These are phyloP conservation scores for Disparrhopalites patrizii DNA, from an alignment of 2,888 invertebrate genomes.

Conservation along the genomic window DNA sequence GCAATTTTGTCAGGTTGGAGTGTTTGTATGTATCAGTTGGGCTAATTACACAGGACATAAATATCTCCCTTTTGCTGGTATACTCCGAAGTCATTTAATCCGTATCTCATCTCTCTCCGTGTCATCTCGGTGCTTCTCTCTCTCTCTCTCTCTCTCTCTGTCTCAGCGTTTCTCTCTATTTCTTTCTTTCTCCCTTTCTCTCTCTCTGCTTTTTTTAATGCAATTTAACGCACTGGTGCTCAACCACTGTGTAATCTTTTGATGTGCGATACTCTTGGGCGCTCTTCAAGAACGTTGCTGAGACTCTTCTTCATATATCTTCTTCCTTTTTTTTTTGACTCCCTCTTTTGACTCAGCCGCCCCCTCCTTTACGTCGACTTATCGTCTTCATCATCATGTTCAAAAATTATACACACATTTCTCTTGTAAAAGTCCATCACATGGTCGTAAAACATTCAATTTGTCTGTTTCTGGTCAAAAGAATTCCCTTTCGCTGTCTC, in stretches of 20 bases:
- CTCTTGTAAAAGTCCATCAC: conserved; percentile 5
- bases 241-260: conserved; percentile 24
- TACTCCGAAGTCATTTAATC: conserved; percentile 29
- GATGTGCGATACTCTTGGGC: conserved; percentile 34
- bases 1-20: neutral
- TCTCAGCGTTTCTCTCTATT: too few species aligned
- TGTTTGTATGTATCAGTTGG: conserved; percentile 1
- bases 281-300: conserved; percentile 33
- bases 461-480: neutral
- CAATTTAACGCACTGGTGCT: conserved; percentile 37
- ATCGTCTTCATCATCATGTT: conserved; percentile 15
- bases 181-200: neutral
- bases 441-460: conserved; percentile 8
- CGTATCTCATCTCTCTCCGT: conserved; percentile 22
- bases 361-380: too few species aligned
- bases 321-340: neutral
- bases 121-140: too few species aligned
- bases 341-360: too few species aligned
- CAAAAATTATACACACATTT: neutral
- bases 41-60: conserved; percentile 25
- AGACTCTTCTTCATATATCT: neutral
- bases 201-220: conserved; percentile 22
- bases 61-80: too few species aligned
- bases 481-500: neutral
- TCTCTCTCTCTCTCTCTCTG: too few species aligned